Evolutionary conservation across 2,113 vertebrate species (phyloP), one percentile per base, ranked within the genome.

Genomic region (Oreotrochilus melanogaster): DNA sequence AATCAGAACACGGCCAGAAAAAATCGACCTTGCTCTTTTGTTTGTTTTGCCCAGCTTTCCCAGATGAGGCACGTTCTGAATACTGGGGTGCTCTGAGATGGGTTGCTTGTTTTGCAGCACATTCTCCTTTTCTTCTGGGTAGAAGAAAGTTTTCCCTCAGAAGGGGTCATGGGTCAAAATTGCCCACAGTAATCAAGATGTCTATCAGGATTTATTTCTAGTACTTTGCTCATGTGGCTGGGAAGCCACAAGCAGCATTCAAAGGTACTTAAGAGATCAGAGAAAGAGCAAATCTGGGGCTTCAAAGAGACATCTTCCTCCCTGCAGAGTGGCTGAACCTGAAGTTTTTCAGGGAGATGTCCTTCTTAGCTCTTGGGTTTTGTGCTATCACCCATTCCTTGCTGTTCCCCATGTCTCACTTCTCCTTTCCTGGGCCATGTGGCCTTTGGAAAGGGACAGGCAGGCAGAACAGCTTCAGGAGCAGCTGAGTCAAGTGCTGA

Each of bases 31-130:
- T 51, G 17, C 14, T 75, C 28, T 84, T 85, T 51, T 71, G 18
- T 39, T 39, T 39, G 39, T 11, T 39, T 39, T 64, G 62, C 47
- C 17, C 14, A 42, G 3, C 22, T 42, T 84, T 23, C 19, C 37
- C 28, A 33, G 12, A 13, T 24, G 6, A 87, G 43, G 7, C 8
- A 71, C 37, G 4, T 61, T 11, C 27, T 87, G 5, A 84, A 39
- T 31, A 51, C 9, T 18, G 35, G 13, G 4, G 12, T 7, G 3
- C 25, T 30, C 0, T 0, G 6, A 16, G 24, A 13, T 25, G 58
- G 57, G 28, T 8, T 45, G 42, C 9, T 12, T 54, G 42, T 33
- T 91, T 82, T 69, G 28, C 18, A 57, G 16, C 7, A 31, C 37
- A 24, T 53, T 64, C 11, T 79, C 14, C 8, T 88, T 37, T 69